A percentile compares a stretch with the other conserved stretches of the same genome.
phyloP scores from a whole-genome alignment of 64 coral and sea anemone genomes.

The Montipora efflorescens region DNA sequence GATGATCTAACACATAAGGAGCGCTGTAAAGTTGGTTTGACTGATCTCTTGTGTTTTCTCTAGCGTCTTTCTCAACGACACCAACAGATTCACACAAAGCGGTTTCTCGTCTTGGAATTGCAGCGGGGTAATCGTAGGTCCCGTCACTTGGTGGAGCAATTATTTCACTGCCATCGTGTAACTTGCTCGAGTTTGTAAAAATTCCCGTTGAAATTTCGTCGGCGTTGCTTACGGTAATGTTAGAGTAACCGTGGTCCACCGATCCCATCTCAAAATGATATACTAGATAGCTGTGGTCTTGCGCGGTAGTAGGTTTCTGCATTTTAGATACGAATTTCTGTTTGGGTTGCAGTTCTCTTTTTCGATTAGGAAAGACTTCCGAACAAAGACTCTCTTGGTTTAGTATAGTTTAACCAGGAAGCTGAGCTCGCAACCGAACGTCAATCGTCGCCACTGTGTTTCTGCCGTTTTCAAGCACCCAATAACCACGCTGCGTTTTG shows the following conservation, averaged over 20 bases:
- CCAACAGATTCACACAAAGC: too few species aligned
- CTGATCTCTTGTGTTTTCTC: background rate
- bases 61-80: background rate
- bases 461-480: too few species aligned
- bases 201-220: background rate
- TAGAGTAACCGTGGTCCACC: background rate
- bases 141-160: background rate
- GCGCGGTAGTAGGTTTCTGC: background rate
- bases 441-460: too few species aligned
- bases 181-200: background rate
- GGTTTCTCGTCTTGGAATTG: background rate
- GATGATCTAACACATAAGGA: background rate
- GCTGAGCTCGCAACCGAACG: too few species aligned
- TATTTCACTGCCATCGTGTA: background rate
- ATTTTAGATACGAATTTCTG: background rate
- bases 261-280: conserved; percentile 26
- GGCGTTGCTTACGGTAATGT: background rate
- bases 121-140: background rate
- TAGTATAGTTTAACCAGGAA: too few species aligned
- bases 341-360: too few species aligned
- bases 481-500: too few species aligned
- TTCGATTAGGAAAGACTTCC: too few species aligned
- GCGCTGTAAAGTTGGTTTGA: background rate
- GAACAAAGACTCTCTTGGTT: too few species aligned
- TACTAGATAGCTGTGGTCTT: conserved; percentile 3